Percentiles rank a stretch among this genome's conserved stretches.
Evolutionary conservation across 2,113 vertebrate species (phyloP).

Genomic region (Tichodroma muraria): DNA sequence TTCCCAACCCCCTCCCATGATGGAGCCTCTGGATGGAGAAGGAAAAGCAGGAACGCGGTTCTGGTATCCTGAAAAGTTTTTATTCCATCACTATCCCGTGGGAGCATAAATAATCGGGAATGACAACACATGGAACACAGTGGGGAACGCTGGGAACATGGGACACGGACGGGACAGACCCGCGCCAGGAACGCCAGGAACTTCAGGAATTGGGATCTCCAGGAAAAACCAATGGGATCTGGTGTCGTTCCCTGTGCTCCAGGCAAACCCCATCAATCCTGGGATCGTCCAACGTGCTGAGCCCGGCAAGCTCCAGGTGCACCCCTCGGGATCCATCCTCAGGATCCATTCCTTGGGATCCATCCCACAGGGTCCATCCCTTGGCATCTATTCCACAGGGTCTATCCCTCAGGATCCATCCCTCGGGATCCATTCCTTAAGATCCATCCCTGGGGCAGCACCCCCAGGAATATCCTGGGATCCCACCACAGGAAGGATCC

Average conservation of each 20-base stretch:
- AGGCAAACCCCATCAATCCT: background rate
- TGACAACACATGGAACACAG: background rate
- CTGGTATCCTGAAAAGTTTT: slow-evolving; percentile 65
- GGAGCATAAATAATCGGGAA: slow-evolving; percentile 72
- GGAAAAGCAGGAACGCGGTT: background rate
- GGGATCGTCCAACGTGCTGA: background rate
- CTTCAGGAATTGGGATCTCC: background rate
- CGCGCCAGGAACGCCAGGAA: background rate
- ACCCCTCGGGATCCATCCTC: background rate
- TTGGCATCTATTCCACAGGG: background rate
- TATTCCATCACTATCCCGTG: slow-evolving; percentile 67
- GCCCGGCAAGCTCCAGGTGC: background rate
- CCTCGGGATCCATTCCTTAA: too few species aligned
- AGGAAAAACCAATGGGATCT: background rate
- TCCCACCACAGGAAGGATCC: background rate
- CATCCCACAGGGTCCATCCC: background rate
- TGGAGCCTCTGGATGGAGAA: background rate
- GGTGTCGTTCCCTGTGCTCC: background rate
- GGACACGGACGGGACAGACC: background rate
- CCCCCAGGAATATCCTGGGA: background rate
- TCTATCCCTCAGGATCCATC: background rate
- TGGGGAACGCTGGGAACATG: background rate
- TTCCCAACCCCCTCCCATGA: background rate
- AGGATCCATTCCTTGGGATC: background rate
- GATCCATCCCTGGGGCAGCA: background rate